Conservation (phyloP, 2,888 invertebrate genomes). For the Amaurobius ferox region DNA sequence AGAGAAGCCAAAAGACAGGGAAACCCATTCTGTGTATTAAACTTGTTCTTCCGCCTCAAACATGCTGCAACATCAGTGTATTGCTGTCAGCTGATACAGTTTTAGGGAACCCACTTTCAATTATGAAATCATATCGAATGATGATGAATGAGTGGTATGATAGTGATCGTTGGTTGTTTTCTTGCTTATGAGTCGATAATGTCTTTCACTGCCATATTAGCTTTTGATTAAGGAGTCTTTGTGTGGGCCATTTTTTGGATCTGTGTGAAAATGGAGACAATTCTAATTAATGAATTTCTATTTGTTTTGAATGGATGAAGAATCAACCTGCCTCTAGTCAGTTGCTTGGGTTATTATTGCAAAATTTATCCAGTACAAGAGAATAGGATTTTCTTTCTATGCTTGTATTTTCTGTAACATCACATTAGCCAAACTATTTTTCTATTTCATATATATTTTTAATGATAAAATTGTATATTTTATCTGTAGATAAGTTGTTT, state of each 20-base stretch:
- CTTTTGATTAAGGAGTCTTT: conserved; percentile 51
- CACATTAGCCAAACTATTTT: conserved; percentile 1
- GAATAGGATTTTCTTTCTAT: neutral
- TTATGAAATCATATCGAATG: conserved; percentile 59
- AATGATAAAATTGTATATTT: neutral
- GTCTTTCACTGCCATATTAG: conserved; percentile 65
- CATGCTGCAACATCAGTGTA: conserved; percentile 48
- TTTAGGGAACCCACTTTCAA: conserved; percentile 14
- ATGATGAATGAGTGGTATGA: conserved; percentile 43
- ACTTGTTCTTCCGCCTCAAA: conserved; percentile 62
- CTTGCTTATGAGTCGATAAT: conserved; percentile 41
- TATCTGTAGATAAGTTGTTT: neutral
- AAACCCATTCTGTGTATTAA: conserved; percentile 59
- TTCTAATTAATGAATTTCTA: neutral
- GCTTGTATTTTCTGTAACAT: neutral
- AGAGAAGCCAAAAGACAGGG: conserved; percentile 36
- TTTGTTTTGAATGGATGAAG: conserved; percentile 5
- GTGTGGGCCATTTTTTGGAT: conserved; percentile 36
- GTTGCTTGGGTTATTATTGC: conserved; percentile 40
- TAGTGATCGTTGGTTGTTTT: conserved; percentile 30
- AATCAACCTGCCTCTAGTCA: conserved; percentile 57
- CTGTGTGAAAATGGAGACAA: neutral
- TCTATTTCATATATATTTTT: neutral
- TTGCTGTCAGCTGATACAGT: conserved; percentile 26
- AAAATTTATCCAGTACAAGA: conserved; percentile 12